Evolutionary conservation across 1,140 invertebrate genomes (phyloP).

Genomic region (Chelonus insularis): DNA sequence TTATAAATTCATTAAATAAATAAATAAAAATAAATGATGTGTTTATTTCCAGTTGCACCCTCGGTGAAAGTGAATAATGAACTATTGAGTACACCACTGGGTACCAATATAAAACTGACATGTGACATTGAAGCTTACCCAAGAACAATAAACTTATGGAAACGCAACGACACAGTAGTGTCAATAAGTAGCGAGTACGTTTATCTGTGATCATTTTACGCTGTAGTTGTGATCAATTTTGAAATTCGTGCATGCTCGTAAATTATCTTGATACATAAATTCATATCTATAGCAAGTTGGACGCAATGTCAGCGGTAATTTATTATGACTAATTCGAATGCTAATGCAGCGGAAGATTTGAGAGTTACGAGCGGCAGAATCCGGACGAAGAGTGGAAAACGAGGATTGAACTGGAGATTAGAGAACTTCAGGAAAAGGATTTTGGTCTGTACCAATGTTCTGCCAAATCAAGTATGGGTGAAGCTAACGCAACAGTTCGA

Average conservation of each 20-base stretch:
- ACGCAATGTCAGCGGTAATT: slow-evolving; percentile 14
- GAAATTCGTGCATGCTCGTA: slow-evolving; percentile 3
- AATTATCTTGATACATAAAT: slow-evolving; percentile 10
- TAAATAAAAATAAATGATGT: too few relatives aligned
- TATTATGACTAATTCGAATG: slow-evolving; percentile 25
- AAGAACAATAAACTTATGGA: slow-evolving; percentile 65
- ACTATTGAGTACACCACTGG: slow-evolving; percentile 60
- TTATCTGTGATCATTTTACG: slow-evolving; percentile 5
- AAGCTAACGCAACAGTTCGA: slow-evolving; percentile 68
- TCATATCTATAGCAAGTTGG: slow-evolving; percentile 1
- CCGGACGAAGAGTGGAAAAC: slow-evolving; percentile 61
- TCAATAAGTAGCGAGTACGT: slow-evolving; percentile 57
- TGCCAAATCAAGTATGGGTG: slow-evolving; percentile 72
- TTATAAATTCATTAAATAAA: not conserved
- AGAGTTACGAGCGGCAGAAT: slow-evolving; percentile 52
- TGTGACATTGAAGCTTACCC: slow-evolving; percentile 66
- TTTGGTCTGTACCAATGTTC: slow-evolving; percentile 75
- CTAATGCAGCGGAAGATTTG: slow-evolving; percentile 61
- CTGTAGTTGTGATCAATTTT: not conserved
- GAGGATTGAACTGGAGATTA: slow-evolving; percentile 66
- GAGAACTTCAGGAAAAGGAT: slow-evolving; percentile 66
- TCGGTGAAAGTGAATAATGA: slow-evolving; percentile 61
- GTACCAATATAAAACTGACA: slow-evolving; percentile 60
- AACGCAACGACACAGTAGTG: slow-evolving; percentile 53
- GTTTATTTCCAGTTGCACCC: slow-evolving; percentile 57